Evolutionary conservation across 2,888 invertebrate species (phyloP).

Genomic region (Scaptomyza tumidula): DNA sequence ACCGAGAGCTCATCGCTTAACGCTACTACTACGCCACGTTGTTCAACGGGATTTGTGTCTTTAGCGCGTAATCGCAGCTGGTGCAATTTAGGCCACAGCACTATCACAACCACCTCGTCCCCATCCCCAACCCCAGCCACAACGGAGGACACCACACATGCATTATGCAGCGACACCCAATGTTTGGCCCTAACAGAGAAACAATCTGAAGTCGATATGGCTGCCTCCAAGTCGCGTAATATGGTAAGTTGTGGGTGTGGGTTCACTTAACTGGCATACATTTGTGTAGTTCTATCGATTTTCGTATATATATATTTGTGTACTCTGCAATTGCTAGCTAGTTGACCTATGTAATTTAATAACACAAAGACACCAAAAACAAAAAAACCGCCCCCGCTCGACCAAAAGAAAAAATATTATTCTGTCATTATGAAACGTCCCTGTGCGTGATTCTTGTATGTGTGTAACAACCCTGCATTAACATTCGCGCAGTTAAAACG

Average conservation of each 20-base stretch:
- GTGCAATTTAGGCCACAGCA: slow-evolving; percentile 67
- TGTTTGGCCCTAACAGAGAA: slow-evolving; percentile 34
- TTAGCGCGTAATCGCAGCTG: slow-evolving; percentile 74
- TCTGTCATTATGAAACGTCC: slow-evolving; percentile 36
- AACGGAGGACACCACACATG: slow-evolving; percentile 36
- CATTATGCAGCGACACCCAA: slow-evolving; percentile 57
- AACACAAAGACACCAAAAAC: slow-evolving; percentile 1
- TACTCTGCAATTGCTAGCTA: slow-evolving; percentile 15
- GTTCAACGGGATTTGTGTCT: slow-evolving; percentile 34
- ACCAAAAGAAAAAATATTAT: slow-evolving; percentile 4
- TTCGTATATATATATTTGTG: slow-evolving; percentile 5
- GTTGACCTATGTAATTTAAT: slow-evolving; percentile 65
- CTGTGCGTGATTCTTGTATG: slow-evolving; percentile 1
- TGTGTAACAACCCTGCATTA: slow-evolving; percentile 29
- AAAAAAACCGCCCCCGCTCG: slow-evolving; percentile 25
- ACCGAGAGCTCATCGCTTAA: slow-evolving; percentile 46
- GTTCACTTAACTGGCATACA: slow-evolving; percentile 32
- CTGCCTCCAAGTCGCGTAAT: slow-evolving; percentile 63
- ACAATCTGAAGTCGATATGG: slow-evolving; percentile 41
- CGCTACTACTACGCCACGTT: slow-evolving; percentile 18
- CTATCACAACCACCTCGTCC: slow-evolving; percentile 45
- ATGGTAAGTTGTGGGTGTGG: slow-evolving; percentile 58
- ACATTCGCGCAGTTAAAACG: slow-evolving; percentile 6
- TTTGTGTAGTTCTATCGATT: slow-evolving; percentile 53
- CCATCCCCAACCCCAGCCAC: slow-evolving; percentile 3